A percentile compares a stretch with the other conserved stretches of the same genome.
phyloP scores from a whole-genome alignment of 2,888 invertebrate species.

The Crioceris asparagi region DNA sequence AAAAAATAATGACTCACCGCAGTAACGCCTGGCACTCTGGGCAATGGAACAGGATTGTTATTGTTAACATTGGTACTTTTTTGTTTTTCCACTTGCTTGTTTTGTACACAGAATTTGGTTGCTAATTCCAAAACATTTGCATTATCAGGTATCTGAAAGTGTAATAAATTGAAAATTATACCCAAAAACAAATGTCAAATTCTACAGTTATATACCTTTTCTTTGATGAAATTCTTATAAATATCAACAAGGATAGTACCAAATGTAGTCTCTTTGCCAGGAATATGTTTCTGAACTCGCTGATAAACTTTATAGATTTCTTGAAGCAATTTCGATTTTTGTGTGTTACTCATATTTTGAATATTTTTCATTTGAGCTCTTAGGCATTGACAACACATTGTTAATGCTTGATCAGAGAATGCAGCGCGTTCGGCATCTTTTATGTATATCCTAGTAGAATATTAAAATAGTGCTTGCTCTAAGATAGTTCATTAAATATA shows the following conservation, averaged over 20 bases:
- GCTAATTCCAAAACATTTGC: conserved; percentile 55
- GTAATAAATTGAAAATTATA: conserved; percentile 1
- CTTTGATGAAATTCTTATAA: conserved; percentile 53
- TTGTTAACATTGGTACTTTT: conserved; percentile 22
- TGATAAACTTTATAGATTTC: conserved; percentile 58
- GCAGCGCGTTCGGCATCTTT: conserved; percentile 75
- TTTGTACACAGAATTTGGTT: conserved; percentile 58
- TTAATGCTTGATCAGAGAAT: conserved; percentile 67
- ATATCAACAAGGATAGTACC: conserved; percentile 56
- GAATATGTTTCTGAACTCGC: conserved; percentile 52
- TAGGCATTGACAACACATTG: conserved; percentile 59
- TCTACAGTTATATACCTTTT: conserved; percentile 37
- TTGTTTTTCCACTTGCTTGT: conserved; percentile 49
- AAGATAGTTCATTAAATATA: background rate
- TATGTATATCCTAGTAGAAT: conserved; percentile 57
- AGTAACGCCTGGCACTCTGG: conserved; percentile 21
- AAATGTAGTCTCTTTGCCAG: conserved; percentile 49
- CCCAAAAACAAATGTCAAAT: conserved; percentile 4
- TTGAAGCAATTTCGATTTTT: conserved; percentile 40
- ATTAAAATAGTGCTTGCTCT: background rate
- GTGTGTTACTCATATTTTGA: conserved; percentile 30
- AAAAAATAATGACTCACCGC: conserved; percentile 18
- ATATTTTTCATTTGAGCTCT: conserved; percentile 48
- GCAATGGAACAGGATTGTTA: conserved; percentile 14
- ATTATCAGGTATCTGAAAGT: conserved; percentile 43